Evolutionary conservation across 2,113 vertebrate species (phyloP).

Genomic region (Ursus arctos): DNA sequence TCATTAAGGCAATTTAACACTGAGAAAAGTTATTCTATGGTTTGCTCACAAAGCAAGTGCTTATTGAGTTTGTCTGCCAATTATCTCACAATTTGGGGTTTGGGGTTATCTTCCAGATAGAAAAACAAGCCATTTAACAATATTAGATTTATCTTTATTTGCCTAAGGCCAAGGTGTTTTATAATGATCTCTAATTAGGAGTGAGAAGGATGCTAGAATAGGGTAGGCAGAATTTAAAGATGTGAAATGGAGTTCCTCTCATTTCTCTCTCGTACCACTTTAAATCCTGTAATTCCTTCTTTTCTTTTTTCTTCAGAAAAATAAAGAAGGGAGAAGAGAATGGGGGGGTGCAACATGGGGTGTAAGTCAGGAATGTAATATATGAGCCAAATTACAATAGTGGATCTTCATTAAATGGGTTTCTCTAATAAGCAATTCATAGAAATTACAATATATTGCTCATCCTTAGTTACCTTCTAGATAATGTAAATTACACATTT

Average conservation of each 20-base stretch:
- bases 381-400: background rate
- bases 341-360: background rate
- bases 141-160: background rate
- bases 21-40: background rate
- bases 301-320: background rate
- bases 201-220: background rate
- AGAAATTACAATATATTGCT: background rate
- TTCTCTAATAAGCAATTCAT: background rate
- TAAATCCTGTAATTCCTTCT: background rate
- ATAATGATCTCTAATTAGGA: background rate
- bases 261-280: background rate
- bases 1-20: background rate
- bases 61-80: background rate
- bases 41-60: background rate
- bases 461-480: background rate
- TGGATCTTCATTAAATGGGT: background rate
- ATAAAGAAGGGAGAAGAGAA: background rate
- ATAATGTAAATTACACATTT: background rate
- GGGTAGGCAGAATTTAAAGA: slow-evolving; percentile 13
- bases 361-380: background rate
- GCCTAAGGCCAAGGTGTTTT: background rate
- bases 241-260: background rate
- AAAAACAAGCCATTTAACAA: background rate
- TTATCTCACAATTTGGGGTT: slow-evolving; percentile 1
- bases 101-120: background rate